phyloP scores from a whole-genome alignment of 2,113 vertebrate species.

The Triplophysa tibetana region DNA sequence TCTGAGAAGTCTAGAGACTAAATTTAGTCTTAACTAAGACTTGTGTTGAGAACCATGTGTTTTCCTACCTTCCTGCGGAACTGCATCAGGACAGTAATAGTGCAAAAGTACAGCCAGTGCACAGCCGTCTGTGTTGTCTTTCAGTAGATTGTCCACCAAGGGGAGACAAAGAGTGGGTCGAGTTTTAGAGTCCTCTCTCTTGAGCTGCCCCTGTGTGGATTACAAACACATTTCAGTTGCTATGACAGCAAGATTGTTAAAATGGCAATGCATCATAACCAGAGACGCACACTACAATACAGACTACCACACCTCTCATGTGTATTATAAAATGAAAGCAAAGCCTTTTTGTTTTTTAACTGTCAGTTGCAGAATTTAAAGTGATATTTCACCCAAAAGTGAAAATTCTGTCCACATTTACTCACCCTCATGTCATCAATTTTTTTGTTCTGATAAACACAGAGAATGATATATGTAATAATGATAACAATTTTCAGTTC shows the following conservation, averaged over 20 bases:
- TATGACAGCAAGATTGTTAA: neutral
- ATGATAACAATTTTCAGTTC: too few relatives aligned
- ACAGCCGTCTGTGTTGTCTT: conserved; percentile 93
- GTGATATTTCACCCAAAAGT: too few relatives aligned
- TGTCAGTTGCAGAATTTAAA: too few relatives aligned
- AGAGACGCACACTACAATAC: neutral
- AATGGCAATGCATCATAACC: neutral
- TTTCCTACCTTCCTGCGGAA: conserved; percentile 84
- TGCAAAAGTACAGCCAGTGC: conserved; percentile 89
- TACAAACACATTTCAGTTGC: conserved; percentile 57
- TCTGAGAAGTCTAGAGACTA: too few relatives aligned
- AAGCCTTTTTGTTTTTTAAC: too few relatives aligned
- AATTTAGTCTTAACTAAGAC: too few relatives aligned
- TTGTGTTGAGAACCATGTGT: neutral
- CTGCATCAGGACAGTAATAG: conserved; percentile 89
- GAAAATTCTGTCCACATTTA: too few relatives aligned
- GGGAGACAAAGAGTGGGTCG: conserved; percentile 86
- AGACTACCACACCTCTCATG: neutral
- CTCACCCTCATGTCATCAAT: too few relatives aligned
- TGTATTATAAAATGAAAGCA: too few relatives aligned
- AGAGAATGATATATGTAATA: too few relatives aligned
- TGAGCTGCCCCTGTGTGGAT: conserved; percentile 82
- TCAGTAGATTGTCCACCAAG: conserved; percentile 90
- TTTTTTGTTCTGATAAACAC: too few relatives aligned
- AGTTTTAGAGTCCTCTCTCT: conserved; percentile 82